These are phyloP conservation scores for Drosophila carrolli DNA, from an alignment of 1,140 invertebrate genomes.

Conservation along the genomic window DNA sequence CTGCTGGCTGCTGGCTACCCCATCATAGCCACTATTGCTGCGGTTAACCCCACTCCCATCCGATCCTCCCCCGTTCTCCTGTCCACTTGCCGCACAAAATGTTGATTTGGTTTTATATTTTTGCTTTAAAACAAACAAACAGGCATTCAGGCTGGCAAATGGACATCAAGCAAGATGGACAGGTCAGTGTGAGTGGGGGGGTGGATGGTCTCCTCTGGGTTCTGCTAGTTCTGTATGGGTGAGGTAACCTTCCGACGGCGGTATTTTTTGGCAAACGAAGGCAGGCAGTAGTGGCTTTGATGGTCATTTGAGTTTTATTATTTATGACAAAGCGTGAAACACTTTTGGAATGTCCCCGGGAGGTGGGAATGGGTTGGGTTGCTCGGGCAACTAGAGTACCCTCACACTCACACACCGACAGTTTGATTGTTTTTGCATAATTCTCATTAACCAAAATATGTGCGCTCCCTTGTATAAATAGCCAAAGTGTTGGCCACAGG, in stretches of 20 bases:
- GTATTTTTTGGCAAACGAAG: constrained; percentile 66
- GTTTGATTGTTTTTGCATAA: constrained; percentile 70
- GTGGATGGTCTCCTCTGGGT: neutral
- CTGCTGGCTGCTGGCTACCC: constrained; percentile 7
- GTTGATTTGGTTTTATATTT: constrained; percentile 83
- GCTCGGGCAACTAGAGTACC: constrained; percentile 16
- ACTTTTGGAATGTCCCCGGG: constrained; percentile 55
- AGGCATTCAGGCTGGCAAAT: constrained; percentile 77
- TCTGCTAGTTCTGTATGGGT: constrained; percentile 12
- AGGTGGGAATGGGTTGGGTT: constrained; percentile 1
- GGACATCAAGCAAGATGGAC: constrained; percentile 71
- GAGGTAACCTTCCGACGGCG: constrained; percentile 62
- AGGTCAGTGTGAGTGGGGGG: constrained; percentile 19
- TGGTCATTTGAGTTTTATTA: constrained; percentile 80
- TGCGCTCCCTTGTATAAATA: constrained; percentile 62
- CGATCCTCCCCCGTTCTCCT: constrained; percentile 2
- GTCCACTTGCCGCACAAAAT: constrained; percentile 55
- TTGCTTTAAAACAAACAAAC: constrained; percentile 76
- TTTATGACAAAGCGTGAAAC: constrained; percentile 79
- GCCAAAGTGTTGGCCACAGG: constrained; percentile 47
- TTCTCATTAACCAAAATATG: constrained; percentile 36
- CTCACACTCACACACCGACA: constrained; percentile 38
- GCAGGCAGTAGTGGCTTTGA: constrained; percentile 49
- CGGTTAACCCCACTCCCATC: constrained; percentile 32
- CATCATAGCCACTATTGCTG: constrained; percentile 12